Evolutionary conservation across 2,797 vertebrate species (phyloP).

Genomic region (Pangasius djambal): DNA sequence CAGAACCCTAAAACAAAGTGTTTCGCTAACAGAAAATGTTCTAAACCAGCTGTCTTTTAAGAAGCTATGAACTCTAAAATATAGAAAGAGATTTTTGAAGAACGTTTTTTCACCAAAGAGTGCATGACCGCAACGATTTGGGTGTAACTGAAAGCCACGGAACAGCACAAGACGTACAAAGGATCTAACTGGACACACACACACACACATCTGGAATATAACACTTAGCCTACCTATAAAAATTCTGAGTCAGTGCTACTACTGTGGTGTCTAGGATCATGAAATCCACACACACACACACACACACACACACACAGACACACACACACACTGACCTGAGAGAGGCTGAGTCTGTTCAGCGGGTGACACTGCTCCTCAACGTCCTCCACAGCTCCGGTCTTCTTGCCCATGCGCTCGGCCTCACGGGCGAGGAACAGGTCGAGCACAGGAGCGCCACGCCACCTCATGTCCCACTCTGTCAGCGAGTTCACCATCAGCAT

Average conservation of each 20-base stretch:
- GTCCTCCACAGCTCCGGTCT: slow-evolving; percentile 82
- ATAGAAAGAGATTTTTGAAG: not conserved
- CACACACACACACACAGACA: slow-evolving; percentile 71
- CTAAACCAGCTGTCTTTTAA: not conserved
- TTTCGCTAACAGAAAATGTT: not conserved
- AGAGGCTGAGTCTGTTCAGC: slow-evolving; percentile 85
- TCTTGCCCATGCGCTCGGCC: slow-evolving; percentile 84
- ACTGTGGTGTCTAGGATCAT: slow-evolving; percentile 59
- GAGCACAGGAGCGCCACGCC: slow-evolving; percentile 81
- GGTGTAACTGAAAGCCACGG: not conserved
- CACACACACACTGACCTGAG: slow-evolving; percentile 78
- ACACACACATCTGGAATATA: not conserved
- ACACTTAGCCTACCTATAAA: not conserved
- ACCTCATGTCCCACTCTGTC: slow-evolving; percentile 84
- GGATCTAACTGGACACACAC: not conserved
- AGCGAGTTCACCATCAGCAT: slow-evolving; percentile 91
- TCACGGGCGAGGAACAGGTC: slow-evolving; percentile 87
- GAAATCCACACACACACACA: slow-evolving; percentile 77
- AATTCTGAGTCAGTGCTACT: not conserved
- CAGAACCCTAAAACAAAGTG: not conserved
- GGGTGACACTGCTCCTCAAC: slow-evolving; percentile 88
- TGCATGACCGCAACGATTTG: not conserved
- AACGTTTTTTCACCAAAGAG: not conserved
- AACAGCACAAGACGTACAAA: not conserved
- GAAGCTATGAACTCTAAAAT: not conserved